Conservation (phyloP, 1,140 invertebrate genomes). For the Achatina immaculata region DNA sequence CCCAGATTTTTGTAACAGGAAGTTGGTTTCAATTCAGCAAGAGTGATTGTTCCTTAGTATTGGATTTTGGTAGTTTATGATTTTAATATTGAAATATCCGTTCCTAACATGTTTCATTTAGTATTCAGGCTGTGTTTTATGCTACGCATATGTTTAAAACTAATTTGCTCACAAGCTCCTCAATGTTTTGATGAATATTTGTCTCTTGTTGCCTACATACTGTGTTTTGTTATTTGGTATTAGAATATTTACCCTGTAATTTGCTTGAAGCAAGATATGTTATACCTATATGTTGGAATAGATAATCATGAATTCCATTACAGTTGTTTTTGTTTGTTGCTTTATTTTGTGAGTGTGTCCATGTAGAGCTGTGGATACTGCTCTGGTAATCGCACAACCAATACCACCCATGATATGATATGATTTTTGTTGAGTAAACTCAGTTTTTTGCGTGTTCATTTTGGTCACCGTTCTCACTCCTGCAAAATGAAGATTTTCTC, state of each 20-base stretch:
- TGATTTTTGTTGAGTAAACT: too few species aligned
- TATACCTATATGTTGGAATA: constrained; percentile 4
- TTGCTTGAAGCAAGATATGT: background rate
- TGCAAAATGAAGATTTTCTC: too few species aligned
- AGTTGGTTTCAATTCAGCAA: too few species aligned
- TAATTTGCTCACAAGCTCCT: background rate
- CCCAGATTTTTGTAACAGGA: too few species aligned
- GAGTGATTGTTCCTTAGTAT: too few species aligned
- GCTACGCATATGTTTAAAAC: too few species aligned
- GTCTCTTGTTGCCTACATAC: constrained; percentile 5
- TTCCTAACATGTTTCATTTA: too few species aligned
- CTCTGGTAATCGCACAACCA: background rate
- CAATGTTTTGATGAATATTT: background rate
- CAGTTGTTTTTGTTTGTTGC: background rate
- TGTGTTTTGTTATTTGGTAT: background rate
- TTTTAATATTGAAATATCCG: too few species aligned
- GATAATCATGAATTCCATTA: constrained; percentile 29
- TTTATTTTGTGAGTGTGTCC: background rate
- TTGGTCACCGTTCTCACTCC: too few species aligned
- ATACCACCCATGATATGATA: too few species aligned
- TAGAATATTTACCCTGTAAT: background rate
- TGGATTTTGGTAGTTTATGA: too few species aligned
- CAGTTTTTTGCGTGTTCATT: too few species aligned
- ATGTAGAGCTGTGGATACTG: background rate
- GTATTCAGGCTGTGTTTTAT: background rate